phyloP scores from a whole-genome alignment of 2,113 vertebrate species.

The Syngnathus typhle region DNA sequence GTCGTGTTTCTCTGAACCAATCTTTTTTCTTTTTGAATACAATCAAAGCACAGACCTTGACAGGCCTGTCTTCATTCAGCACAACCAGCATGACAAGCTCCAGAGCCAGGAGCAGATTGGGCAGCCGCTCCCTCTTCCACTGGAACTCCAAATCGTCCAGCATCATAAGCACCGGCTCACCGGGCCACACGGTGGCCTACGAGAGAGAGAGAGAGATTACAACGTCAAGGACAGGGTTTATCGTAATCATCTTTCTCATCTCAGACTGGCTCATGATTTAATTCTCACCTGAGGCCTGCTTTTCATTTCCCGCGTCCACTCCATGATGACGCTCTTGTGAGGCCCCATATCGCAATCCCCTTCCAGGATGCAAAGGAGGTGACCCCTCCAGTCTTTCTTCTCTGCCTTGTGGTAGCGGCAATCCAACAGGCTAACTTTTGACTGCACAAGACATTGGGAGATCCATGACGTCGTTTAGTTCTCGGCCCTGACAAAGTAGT shows the following conservation, averaged over 20 bases:
- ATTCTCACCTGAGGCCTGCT: slow-evolving; percentile 56
- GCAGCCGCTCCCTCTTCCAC: slow-evolving; percentile 69
- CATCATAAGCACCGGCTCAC: slow-evolving; percentile 69
- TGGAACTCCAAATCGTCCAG: slow-evolving; percentile 74
- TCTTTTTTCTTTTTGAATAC: no score
- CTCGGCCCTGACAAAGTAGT: no score
- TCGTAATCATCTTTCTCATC: no score
- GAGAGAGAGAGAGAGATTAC: no score
- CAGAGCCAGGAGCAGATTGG: slow-evolving; percentile 65
- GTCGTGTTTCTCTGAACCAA: no score
- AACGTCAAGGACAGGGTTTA: slow-evolving; percentile 39
- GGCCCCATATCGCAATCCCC: slow-evolving; percentile 61
- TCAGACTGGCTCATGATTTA: slow-evolving; percentile 3
- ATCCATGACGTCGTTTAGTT: no score
- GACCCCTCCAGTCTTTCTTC: slow-evolving; percentile 59
- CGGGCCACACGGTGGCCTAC: slow-evolving; percentile 65
- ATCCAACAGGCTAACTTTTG: slow-evolving; percentile 37
- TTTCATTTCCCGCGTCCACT: slow-evolving; percentile 60
- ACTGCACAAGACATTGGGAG: slow-evolving; percentile 25
- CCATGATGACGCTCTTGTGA: slow-evolving; percentile 65
- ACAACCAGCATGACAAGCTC: slow-evolving; percentile 69
- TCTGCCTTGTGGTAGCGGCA: slow-evolving; percentile 40
- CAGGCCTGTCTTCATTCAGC: slow-evolving; percentile 49
- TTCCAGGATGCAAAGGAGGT: slow-evolving; percentile 61
- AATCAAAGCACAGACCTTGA: slow-evolving; percentile 51